These are phyloP conservation scores for Prolemur simus DNA, from an alignment of 2,113 vertebrate species.

Conservation along the genomic window DNA sequence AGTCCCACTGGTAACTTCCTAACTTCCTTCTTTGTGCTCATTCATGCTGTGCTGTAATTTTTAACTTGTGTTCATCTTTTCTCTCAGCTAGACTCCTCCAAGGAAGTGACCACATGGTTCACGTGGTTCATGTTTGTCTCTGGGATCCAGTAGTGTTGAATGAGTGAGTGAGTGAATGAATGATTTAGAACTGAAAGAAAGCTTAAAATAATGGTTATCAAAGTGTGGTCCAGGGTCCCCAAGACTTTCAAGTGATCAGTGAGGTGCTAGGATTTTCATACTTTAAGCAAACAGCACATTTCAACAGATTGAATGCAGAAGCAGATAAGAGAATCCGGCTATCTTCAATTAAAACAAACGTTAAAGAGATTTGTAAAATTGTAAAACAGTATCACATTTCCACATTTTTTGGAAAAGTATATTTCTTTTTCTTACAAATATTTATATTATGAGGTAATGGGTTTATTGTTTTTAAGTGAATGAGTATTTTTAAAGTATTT, in stretches of 20 bases:
- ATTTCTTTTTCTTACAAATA: conserved; percentile 27
- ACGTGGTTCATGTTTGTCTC: background rate
- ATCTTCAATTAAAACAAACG: background rate
- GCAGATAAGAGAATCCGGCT: background rate
- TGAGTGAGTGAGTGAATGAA: background rate
- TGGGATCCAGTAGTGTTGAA: background rate
- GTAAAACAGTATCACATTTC: background rate
- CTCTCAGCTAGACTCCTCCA: background rate
- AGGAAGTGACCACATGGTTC: background rate
- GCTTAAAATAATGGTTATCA: background rate
- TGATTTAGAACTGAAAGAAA: background rate
- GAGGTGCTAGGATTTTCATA: background rate
- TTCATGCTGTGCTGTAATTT: background rate
- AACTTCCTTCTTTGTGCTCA: background rate
- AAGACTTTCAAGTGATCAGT: background rate
- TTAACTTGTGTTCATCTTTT: background rate
- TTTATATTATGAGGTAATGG: background rate
- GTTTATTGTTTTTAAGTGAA: background rate
- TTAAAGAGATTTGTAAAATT: conserved; percentile 12
- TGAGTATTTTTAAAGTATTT: background rate
- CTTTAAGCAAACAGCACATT: background rate
- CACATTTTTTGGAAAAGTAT: background rate
- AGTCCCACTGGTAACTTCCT: background rate
- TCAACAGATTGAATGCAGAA: background rate
- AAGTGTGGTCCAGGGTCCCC: background rate